Evolutionary conservation across 2,888 invertebrate species (phyloP).

Genomic region (Halocaridina rubra): DNA sequence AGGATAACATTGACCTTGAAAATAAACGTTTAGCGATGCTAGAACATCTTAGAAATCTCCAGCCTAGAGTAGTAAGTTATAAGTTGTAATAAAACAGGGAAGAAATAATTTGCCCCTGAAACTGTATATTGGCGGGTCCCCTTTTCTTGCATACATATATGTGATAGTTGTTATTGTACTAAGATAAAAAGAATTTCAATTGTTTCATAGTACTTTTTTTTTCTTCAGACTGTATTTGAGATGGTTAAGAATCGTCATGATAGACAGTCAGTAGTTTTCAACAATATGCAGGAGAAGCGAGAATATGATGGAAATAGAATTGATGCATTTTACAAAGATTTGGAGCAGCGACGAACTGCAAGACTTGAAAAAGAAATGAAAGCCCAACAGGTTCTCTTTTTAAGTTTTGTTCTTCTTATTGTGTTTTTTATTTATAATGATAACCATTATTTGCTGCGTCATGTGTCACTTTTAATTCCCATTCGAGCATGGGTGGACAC

Average conservation of each 20-base stretch:
- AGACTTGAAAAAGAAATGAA: conserved; percentile 34
- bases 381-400: conserved; percentile 2
- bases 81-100: too few relatives aligned
- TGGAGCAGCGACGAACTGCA: conserved; percentile 67
- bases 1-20: conserved; percentile 66
- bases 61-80: conserved; percentile 74
- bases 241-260: conserved; percentile 85
- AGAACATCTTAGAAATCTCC: conserved; percentile 79
- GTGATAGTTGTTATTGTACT: too few relatives aligned
- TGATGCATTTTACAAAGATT: conserved; percentile 70
- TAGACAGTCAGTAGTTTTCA: conserved; percentile 76
- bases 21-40: conserved; percentile 72
- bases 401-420: background rate
- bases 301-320: conserved; percentile 74
- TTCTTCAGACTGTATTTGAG: conserved; percentile 90
- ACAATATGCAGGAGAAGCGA: conserved; percentile 86
- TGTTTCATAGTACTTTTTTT: background rate
- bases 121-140: too few relatives aligned
- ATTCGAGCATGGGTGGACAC: too few relatives aligned
- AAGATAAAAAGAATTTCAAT: too few relatives aligned
- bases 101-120: too few relatives aligned
- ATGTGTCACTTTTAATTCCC: too few relatives aligned
- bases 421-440: too few relatives aligned
- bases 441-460: too few relatives aligned
- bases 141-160: too few relatives aligned